A percentile compares a stretch with the other conserved stretches of the same genome.
phyloP scores from a whole-genome alignment of 2,113 vertebrate genomes.

The Dasyornis broadbenti region DNA sequence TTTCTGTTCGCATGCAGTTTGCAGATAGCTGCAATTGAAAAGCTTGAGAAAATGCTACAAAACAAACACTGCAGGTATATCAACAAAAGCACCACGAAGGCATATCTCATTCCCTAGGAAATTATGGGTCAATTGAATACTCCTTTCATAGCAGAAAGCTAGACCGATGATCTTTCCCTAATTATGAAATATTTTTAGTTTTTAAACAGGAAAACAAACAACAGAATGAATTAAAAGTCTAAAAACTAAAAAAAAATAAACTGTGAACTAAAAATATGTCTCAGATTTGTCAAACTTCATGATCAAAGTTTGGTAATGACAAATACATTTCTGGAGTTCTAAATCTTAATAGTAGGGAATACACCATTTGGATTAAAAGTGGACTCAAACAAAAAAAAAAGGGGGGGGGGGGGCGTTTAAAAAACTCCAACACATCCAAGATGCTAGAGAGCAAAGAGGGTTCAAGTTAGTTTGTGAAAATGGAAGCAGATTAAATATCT shows the following conservation, averaged over 20 bases:
- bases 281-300: neutral
- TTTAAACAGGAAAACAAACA: neutral
- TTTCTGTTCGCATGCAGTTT: neutral
- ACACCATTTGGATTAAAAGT: slow-evolving; percentile 17
- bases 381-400: neutral
- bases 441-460: slow-evolving; percentile 52
- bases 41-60: neutral
- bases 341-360: neutral
- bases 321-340: neutral
- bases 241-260: neutral
- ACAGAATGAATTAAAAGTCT: neutral
- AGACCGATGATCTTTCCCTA: neutral
- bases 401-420: neutral
- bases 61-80: neutral
- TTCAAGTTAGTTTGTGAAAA: slow-evolving; percentile 43
- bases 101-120: neutral
- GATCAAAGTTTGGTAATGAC: neutral
- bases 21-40: neutral
- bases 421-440: slow-evolving; percentile 37
- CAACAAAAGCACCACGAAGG: neutral
- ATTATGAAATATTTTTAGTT: neutral
- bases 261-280: neutral
- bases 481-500: slow-evolving; percentile 46
- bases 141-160: neutral
- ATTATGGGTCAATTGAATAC: neutral